phyloP scores from a whole-genome alignment of 92 coral and sea anemone genomes.

The Ricordea florida region DNA sequence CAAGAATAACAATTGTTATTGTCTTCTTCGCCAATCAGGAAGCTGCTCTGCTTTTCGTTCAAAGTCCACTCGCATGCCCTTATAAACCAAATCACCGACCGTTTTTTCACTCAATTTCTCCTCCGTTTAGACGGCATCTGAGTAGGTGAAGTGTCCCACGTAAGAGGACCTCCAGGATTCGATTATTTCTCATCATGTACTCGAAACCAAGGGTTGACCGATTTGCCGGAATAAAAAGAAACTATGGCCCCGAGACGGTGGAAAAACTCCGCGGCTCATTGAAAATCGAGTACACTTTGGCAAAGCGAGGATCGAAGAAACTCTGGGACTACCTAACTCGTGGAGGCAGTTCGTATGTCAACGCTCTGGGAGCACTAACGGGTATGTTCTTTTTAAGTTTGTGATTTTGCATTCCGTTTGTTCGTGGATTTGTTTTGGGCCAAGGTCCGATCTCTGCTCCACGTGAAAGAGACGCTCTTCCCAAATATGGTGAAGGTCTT shows the following conservation, averaged over 20 bases:
- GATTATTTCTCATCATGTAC: too few species aligned
- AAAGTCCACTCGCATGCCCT: constrained; percentile 20
- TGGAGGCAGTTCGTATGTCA: constrained; percentile 79
- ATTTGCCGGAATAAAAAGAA: constrained; percentile 85
- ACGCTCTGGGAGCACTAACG: constrained; percentile 92
- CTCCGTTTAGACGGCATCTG: too few species aligned
- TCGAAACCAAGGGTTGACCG: constrained; percentile 76
- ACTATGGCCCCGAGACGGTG: constrained; percentile 76
- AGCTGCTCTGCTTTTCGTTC: not conserved
- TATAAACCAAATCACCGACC: not conserved
- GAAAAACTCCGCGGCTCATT: constrained; percentile 82
- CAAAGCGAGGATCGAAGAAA: constrained; percentile 85
- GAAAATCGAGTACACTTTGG: constrained; percentile 86
- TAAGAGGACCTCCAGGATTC: too few species aligned
- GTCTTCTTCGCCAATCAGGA: constrained; percentile 3
- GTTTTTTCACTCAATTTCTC: not conserved
- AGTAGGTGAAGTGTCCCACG: too few species aligned
- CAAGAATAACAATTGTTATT: not conserved
- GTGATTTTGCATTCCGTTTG: too few species aligned
- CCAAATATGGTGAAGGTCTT: not conserved
- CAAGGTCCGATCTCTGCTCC: not conserved
- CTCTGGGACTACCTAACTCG: constrained; percentile 83
- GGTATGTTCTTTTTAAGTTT: constrained; percentile 46
- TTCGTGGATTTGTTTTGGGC: not conserved
- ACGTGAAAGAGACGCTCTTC: constrained; percentile 34